These are phyloP conservation scores for Eutolmus rufibarbis DNA, from an alignment of 2,888 invertebrate genomes.

Conservation along the genomic window DNA sequence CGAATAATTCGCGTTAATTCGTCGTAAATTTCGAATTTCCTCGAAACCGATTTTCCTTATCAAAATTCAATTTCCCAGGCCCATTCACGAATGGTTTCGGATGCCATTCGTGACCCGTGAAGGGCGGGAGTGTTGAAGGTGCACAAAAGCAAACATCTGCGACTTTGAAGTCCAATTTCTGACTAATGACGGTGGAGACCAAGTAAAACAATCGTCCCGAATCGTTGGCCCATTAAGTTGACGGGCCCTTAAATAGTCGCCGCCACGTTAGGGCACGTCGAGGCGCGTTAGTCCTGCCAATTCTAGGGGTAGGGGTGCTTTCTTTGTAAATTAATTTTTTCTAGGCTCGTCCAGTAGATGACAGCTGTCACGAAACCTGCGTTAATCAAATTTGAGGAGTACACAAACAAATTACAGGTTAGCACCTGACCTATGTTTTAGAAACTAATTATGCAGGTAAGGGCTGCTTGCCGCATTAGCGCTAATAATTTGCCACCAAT, in stretches of 20 bases:
- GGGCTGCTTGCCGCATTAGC: constrained; percentile 1
- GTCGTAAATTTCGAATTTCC: not conserved
- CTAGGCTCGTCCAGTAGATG: not conserved
- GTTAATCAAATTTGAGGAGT: not conserved
- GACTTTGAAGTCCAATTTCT: not conserved
- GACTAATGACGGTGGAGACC: not conserved
- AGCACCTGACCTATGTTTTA: constrained; percentile 3
- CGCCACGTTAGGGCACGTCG: not conserved
- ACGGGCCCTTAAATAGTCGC: not conserved
- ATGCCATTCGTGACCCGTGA: not conserved
- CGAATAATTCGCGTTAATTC: not conserved
- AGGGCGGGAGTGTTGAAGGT: not conserved
- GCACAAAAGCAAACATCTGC: not conserved
- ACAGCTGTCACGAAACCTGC: not conserved
- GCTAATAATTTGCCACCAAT: not conserved
- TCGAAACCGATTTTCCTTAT: not conserved
- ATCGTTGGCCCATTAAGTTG: not conserved
- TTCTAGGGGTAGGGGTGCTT: not conserved
- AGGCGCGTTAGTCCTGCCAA: not conserved
- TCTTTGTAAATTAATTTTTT: constrained; percentile 19
- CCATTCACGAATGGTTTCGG: not conserved
- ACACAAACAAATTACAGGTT: not conserved
- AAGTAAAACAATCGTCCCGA: not conserved
- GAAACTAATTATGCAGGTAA: constrained; percentile 19
- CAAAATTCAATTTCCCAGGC: not conserved